Percentiles rank a stretch among this genome's conserved stretches.
phyloP scores from a whole-genome alignment of 2,888 invertebrate species.

The Drosophila anomelani region DNA sequence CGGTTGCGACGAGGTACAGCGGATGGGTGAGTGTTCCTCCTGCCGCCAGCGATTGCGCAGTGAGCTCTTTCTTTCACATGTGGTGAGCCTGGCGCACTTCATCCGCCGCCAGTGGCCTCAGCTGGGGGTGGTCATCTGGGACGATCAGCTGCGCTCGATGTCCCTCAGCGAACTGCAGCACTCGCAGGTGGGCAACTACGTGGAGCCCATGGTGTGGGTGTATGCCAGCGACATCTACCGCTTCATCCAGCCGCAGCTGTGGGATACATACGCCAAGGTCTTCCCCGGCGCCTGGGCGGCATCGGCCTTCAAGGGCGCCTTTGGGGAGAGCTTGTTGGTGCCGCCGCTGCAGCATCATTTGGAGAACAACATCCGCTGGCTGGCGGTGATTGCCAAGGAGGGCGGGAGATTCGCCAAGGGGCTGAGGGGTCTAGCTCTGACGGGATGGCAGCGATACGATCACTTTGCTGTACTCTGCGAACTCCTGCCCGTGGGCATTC shows the following conservation, averaged over 20 bases:
- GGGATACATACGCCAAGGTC: constrained; percentile 89
- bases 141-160: constrained; percentile 91
- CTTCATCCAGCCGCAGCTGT: constrained; percentile 86
- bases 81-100: constrained; percentile 87
- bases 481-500: constrained; percentile 88
- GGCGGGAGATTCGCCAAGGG: constrained; percentile 85
- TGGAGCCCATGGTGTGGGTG: constrained; percentile 93
- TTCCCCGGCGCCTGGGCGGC: constrained; percentile 90
- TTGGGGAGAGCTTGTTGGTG: constrained; percentile 89
- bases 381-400: constrained; percentile 88
- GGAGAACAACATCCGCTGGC: constrained; percentile 90
- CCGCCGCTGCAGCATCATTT: constrained; percentile 89
- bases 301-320: constrained; percentile 91
- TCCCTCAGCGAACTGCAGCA: constrained; percentile 87
- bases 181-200: constrained; percentile 87
- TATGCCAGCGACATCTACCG: constrained; percentile 90
- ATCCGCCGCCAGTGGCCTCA: constrained; percentile 87
- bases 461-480: constrained; percentile 90
- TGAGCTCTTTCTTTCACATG: constrained; percentile 88
- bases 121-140: constrained; percentile 90
- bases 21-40: constrained; percentile 88
- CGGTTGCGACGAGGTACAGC: constrained; percentile 91
- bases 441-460: constrained; percentile 87
- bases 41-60: constrained; percentile 86
- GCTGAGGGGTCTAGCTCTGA: constrained; percentile 82